Conservation (phyloP, 2,888 invertebrate species). For the Embidobia sp. region DNA sequence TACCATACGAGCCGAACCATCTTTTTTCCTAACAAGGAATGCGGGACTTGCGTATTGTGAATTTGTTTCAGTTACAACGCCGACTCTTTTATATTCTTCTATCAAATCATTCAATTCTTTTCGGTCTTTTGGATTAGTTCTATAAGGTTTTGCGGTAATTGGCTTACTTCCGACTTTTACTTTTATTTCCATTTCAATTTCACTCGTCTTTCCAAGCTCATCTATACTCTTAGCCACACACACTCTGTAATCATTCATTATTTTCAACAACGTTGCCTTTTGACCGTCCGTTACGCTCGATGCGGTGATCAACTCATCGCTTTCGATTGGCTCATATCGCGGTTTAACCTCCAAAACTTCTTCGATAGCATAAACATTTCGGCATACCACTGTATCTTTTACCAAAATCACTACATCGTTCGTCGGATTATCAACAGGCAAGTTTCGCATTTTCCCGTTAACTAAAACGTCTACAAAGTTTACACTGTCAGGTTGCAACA, state of each 20-base stretch:
- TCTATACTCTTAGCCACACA: too few relatives aligned
- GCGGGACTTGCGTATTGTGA: constrained; percentile 35
- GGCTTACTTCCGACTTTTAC: not conserved
- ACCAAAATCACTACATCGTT: too few relatives aligned
- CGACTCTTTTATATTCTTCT: constrained; percentile 16
- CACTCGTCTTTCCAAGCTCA: not conserved
- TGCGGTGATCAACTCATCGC: too few relatives aligned
- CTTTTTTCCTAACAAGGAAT: constrained; percentile 9
- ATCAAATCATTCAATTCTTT: constrained; percentile 14
- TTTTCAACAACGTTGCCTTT: too few relatives aligned
- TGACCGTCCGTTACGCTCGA: too few relatives aligned
- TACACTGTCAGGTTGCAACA: not conserved
- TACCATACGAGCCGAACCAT: constrained; percentile 11
- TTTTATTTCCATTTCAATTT: constrained; percentile 34
- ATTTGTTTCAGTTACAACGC: constrained; percentile 42
- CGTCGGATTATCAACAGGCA: too few relatives aligned
- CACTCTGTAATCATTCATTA: too few relatives aligned
- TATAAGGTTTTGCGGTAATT: constrained; percentile 21
- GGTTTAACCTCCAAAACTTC: too few relatives aligned
- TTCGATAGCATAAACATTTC: too few relatives aligned
- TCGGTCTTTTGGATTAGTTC: constrained; percentile 28
- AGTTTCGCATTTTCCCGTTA: too few relatives aligned
- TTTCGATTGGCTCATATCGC: too few relatives aligned
- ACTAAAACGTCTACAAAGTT: constrained; percentile 3
- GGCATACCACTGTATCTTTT: too few relatives aligned